These are phyloP conservation scores for Embidobia sp. DNA, from an alignment of 2,888 invertebrate species.

Conservation along the genomic window DNA sequence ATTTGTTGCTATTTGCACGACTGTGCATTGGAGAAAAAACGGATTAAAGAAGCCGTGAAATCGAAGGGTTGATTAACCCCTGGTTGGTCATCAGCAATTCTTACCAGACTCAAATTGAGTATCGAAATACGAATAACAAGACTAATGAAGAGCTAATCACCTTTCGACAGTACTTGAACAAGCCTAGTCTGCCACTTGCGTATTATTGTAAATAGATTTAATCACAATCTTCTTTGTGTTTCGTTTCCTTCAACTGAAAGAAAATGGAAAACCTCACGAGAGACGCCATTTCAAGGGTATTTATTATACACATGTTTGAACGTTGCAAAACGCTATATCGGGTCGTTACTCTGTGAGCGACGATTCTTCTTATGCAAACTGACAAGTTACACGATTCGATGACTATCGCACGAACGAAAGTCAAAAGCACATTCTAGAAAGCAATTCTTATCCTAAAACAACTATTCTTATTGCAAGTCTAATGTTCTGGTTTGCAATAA, in stretches of 20 bases:
- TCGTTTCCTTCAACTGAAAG: slow-evolving; percentile 14
- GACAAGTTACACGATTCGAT: slow-evolving; percentile 6
- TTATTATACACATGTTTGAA: slow-evolving; percentile 47
- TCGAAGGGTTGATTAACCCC: slow-evolving; percentile 29
- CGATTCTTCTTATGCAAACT: slow-evolving; percentile 22
- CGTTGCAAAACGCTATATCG: slow-evolving; percentile 18
- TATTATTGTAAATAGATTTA: slow-evolving; percentile 62
- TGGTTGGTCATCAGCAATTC: too few species aligned
- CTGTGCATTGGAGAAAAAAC: slow-evolving; percentile 17
- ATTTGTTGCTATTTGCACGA: slow-evolving; percentile 19
- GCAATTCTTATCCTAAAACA: too few species aligned
- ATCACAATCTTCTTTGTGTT: slow-evolving; percentile 30
- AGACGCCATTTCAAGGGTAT: slow-evolving; percentile 33
- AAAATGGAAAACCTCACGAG: slow-evolving; percentile 11
- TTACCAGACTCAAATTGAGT: too few species aligned
- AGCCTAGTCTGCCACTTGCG: slow-evolving; percentile 62
- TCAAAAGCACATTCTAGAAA: too few species aligned
- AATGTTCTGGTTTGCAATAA: too few species aligned
- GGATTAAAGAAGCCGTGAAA: slow-evolving; percentile 7
- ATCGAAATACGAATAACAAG: too few species aligned
- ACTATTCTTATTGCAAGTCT: too few species aligned
- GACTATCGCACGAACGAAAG: too few species aligned
- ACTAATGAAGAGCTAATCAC: too few species aligned
- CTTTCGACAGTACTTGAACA: slow-evolving; percentile 60
- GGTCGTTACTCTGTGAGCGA: slow-evolving; percentile 51